These are phyloP conservation scores for Sthenelais limicola DNA, from an alignment of 2,888 invertebrate genomes.

Conservation along the genomic window DNA sequence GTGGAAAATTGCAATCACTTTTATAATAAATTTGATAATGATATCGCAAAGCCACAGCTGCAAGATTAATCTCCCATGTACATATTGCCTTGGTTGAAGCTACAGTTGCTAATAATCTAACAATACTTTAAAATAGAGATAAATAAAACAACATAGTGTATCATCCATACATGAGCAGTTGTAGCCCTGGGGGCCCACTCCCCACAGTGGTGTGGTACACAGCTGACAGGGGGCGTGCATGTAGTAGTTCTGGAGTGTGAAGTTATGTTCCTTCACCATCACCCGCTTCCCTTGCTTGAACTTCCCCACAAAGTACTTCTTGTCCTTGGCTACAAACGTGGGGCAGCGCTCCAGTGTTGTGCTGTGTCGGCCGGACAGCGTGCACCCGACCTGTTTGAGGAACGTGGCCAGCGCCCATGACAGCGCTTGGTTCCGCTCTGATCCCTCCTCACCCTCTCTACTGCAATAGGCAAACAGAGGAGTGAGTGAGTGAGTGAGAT, in stretches of 20 bases:
- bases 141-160: background rate
- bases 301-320: slow-evolving; percentile 76
- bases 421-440: slow-evolving; percentile 74
- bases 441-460: slow-evolving; percentile 42
- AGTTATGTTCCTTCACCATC: slow-evolving; percentile 89
- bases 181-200: slow-evolving; percentile 96
- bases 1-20: too few relatives aligned
- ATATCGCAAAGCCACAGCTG: too few relatives aligned
- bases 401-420: slow-evolving; percentile 87
- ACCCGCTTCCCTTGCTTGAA: slow-evolving; percentile 24
- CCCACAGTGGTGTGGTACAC: slow-evolving; percentile 93
- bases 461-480: slow-evolving; percentile 42
- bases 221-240: slow-evolving; percentile 93
- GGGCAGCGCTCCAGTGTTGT: slow-evolving; percentile 81
- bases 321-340: slow-evolving; percentile 89
- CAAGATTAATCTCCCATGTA: too few relatives aligned
- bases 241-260: slow-evolving; percentile 89
- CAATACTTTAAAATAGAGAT: background rate
- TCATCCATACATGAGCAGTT: slow-evolving; percentile 80
- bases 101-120: too few relatives aligned
- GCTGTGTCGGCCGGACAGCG: slow-evolving; percentile 70
- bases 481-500: background rate
- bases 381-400: slow-evolving; percentile 83
- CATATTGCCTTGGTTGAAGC: too few relatives aligned
- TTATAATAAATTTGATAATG: too few relatives aligned